Evolutionary conservation across 1,140 invertebrate genomes (phyloP), one percentile per base, ranked within the genome.

Genomic region (Venturia canescens): DNA sequence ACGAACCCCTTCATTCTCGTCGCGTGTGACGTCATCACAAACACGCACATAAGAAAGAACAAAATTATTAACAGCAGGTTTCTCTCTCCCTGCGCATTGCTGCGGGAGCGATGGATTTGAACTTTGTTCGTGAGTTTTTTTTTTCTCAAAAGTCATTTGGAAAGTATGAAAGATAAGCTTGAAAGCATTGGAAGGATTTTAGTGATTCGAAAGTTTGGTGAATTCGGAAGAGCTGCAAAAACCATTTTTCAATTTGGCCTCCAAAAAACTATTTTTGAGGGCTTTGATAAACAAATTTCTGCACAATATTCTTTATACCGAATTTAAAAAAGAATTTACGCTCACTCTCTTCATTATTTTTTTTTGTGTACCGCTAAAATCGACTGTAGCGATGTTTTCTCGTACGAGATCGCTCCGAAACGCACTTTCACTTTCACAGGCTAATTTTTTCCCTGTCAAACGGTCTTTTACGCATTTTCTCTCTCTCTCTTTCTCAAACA

Each of bases 21-120:
- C 86, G 88, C 50, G 80, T 83, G 74, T 83, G 69, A 83, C 81
- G 86, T 83, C 81, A 77, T 60, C 16, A 29, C 18, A 50, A 74
- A 16, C 71, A 71, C 34, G 69, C 44, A 29, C 15, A 44, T 44
- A 50, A 74, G 26, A 26, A 71, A 38, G 38, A 71, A n/a, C 38
- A 48, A 71, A 71, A 71, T 71, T 71, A 48, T 71, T 48, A 71
- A 31, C 38, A 48, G 44, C 38, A 48, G 60, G 60, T 15, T 63
- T 63, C 71, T 31, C 71, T n/a, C 34, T 38, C 26, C 15, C 44
- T 53, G n/a, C 38, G 53, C 48, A 31, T 71, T 23, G 34, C 21
- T 15, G n/a, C n/a, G 3, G n/a, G 15, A 18, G 4, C 50, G 3
- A 53, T 21, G 15, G 15, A 18, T 18, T 3, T 53, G 50, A 6